Evolutionary conservation across 2,797 vertebrate genomes (phyloP), one percentile per base, ranked within the genome.

Genomic region (Anguilla marmorata): DNA sequence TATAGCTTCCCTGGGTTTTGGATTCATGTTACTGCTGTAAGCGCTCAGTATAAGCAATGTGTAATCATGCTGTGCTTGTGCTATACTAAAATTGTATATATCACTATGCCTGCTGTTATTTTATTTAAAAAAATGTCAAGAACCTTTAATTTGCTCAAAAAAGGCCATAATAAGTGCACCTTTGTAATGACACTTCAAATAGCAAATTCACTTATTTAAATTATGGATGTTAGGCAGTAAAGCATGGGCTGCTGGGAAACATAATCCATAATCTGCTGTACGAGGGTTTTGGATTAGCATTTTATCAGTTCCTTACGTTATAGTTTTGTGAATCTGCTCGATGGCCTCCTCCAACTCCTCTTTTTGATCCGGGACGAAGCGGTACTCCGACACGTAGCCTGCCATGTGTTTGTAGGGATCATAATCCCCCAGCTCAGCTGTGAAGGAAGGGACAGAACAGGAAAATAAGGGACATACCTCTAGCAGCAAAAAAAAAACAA

Each of bases 321-420:
- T 91, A 88, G 96, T 97, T 94, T 97, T 97, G 92, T 98, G 97
- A 92, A 96, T 96, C 89, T 91, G 93, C 89, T 97, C 97, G 87
- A 97, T 94, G 82, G 95, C 94, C 52, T 97, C 96, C 92, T 98
- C 97, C 33, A 97, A 93, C 87, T 97, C 97, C 92, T 97, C 96
- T 83, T 97, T 97, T 94, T 98, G 97, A 91, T 97, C 97, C 0
- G 97, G 97, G 90, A 97, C 96, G 84, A 97, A 98, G 84, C 97
- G 96, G 79, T 97, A 97, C 90, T 97, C 97, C 0, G 97, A 97
- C 87, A 97, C 97, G 0, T 97, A 97, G 1, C 97, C 96, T 0
- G 96, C 11, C 0, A 93, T 94, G 87, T 97, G 95, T 85, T 96
- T 97, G 90, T 94, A 97, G 0, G 97, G 97, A 88, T 98, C 97